These are phyloP conservation scores for Tyrannus savana DNA, from an alignment of 2,113 vertebrate species.

Conservation along the genomic window DNA sequence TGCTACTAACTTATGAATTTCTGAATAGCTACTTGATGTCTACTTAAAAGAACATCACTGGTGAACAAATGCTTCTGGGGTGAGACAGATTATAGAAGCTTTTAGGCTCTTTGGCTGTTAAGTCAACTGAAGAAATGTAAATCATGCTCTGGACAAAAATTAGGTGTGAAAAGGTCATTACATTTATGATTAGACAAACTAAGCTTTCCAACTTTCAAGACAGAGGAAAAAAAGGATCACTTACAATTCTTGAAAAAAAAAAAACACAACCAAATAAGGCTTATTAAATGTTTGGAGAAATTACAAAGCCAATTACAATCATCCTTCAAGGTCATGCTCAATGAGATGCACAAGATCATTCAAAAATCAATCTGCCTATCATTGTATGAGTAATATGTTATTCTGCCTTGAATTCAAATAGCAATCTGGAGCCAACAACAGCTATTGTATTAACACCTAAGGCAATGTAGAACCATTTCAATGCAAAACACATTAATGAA, in stretches of 20 bases:
- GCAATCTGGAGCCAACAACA: conserved; percentile 6
- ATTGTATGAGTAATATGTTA: not conserved
- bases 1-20: not conserved
- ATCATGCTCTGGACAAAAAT: not conserved
- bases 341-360: conserved; percentile 22
- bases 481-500: conserved; percentile 28
- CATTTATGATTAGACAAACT: not conserved
- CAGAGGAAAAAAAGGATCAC: not conserved
- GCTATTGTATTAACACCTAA: conserved; percentile 41
- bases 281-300: conserved; percentile 1
- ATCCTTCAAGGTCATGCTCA: conserved; percentile 49
- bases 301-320: not conserved
- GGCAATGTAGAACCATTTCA: conserved; percentile 34
- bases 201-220: not conserved
- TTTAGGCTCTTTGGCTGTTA: not conserved
- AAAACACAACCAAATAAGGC: not conserved
- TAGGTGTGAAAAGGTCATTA: not conserved
- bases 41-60: not conserved
- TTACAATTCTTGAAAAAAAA: not conserved
- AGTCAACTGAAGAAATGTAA: not conserved
- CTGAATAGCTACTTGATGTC: not conserved
- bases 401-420: conserved; percentile 29
- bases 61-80: not conserved
- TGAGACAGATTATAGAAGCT: not conserved
- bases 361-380: conserved; percentile 49